Base-by-base conservation (phyloP, 2,888 invertebrate genomes). In the Andrena dorsata region DNA sequence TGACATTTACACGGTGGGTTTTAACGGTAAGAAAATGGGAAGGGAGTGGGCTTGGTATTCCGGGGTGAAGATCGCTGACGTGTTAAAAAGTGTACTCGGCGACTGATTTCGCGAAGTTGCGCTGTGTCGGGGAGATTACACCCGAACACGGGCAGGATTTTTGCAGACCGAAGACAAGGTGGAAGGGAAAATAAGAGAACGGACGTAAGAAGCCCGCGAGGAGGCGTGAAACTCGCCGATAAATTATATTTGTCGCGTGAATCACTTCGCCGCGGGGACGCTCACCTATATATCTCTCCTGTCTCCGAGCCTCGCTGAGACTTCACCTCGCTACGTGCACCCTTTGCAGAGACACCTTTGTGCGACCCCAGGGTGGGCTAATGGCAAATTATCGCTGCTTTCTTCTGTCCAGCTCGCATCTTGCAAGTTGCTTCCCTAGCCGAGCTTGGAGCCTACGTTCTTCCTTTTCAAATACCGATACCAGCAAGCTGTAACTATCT, bases 171-270 rank as follows among this genome's bases (percentile, higher is more conserved):
- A 49, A 51, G 20, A 61, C 56, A 35, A 63, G 61, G 23, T 28
- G 4, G 20, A 26, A 23, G 35, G 58, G 13, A 8, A 30, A 32
- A 61, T 51, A 47, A 76, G 49, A 70, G 47, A 32, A 41, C 51
- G 16, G 51, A 10, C 20, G 26, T 41, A 64, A 77, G 73, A 74
- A 77, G 69, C 65, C 75, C 28, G 69, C 56, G 69, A 23, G 58
- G 70, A 81, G 81, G 81, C 81, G 77, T 77, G 77, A 69, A 78
- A 51, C 81, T 53, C 65, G 70, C 53, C 70, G 53, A 81, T 81
- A 81, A 81, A 81, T 81, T 81, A 81, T 70, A 69, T 81, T 81
- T 81, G 80, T 81, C 77, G 80, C 77, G 64, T 81, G 80, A 81
- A 77, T 82, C 80, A 80, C 68, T 76, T 79, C 80, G n/a, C 73